Percentiles rank a stretch among this genome's conserved stretches.
Evolutionary conservation across 2,113 vertebrate species (phyloP).

Genomic region (Mirza zaza): DNA sequence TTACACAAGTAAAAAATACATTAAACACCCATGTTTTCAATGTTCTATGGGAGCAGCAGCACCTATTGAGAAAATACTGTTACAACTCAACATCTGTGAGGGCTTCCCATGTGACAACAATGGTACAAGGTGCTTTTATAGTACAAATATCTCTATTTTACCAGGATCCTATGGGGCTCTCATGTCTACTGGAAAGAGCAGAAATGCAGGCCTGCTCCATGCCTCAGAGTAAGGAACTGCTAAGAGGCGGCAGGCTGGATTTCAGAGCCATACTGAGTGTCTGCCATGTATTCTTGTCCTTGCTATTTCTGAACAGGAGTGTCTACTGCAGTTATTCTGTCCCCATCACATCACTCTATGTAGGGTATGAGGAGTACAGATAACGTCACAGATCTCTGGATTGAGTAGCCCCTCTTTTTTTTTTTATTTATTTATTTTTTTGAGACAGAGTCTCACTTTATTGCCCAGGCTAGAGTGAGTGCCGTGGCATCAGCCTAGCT

Average conservation of each 20-base stretch:
- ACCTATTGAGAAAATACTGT: background rate
- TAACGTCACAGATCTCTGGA: background rate
- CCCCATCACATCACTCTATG: background rate
- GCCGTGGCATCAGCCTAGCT: too few species aligned
- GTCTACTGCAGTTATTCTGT: background rate
- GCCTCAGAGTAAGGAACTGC: background rate
- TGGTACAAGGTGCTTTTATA: background rate
- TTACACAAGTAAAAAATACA: background rate
- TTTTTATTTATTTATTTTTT: too few species aligned
- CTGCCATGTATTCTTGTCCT: too few species aligned
- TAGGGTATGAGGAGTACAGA: background rate
- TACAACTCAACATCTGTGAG: background rate
- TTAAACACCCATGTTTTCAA: background rate
- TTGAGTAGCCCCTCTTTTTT: background rate
- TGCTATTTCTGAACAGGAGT: too few species aligned
- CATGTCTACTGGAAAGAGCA: background rate
- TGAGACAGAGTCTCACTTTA: too few species aligned
- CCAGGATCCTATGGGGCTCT: too few species aligned
- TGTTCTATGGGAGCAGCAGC: background rate
- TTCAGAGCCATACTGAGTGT: too few species aligned
- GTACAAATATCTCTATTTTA: background rate
- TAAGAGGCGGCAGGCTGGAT: too few species aligned
- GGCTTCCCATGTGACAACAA: background rate
- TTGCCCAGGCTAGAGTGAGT: too few species aligned
- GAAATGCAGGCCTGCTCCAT: background rate